Evolutionary conservation across 2,888 invertebrate genomes (phyloP).

Genomic region (Embidobia sp.): DNA sequence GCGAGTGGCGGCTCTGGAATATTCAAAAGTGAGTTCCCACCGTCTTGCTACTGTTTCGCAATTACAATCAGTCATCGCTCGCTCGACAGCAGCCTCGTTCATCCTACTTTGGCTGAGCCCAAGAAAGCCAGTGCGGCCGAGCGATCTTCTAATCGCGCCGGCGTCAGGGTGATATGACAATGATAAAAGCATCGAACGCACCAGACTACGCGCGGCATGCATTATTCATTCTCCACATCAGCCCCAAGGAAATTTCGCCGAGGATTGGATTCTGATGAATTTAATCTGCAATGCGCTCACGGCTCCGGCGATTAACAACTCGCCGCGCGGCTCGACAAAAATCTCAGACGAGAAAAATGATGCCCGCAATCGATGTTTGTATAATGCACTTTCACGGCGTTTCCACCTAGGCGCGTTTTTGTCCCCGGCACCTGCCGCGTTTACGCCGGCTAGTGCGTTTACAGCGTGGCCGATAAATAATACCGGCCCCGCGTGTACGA

Average conservation of each 20-base stretch:
- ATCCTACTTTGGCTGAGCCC: constrained; percentile 52
- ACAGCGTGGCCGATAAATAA: constrained; percentile 38
- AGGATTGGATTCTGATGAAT: constrained; percentile 81
- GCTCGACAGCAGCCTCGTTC: constrained; percentile 41
- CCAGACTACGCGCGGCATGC: constrained; percentile 72
- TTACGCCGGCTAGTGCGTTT: constrained; percentile 7
- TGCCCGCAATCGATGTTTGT: constrained; percentile 35
- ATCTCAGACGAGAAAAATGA: constrained; percentile 42
- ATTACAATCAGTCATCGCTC: constrained; percentile 74
- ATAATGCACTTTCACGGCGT: constrained; percentile 29
- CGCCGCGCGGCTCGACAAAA: constrained; percentile 55
- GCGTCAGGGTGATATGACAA: constrained; percentile 70
- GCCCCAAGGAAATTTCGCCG: constrained; percentile 73
- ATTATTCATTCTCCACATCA: constrained; percentile 77
- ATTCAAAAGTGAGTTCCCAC: no score
- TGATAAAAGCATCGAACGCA: constrained; percentile 67
- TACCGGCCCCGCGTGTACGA: constrained; percentile 16
- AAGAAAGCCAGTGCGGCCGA: no score
- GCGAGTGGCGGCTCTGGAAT: no score
- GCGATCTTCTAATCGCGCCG: constrained; percentile 70
- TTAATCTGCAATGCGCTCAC: constrained; percentile 79
- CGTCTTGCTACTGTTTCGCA: constrained; percentile 73
- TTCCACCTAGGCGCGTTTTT: constrained; percentile 31
- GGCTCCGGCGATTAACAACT: constrained; percentile 78
- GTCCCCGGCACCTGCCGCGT: constrained; percentile 18